Evolutionary conservation across 1,140 invertebrate genomes (phyloP), one percentile per base, ranked within the genome.

Genomic region (Choristoneura fumiferana): DNA sequence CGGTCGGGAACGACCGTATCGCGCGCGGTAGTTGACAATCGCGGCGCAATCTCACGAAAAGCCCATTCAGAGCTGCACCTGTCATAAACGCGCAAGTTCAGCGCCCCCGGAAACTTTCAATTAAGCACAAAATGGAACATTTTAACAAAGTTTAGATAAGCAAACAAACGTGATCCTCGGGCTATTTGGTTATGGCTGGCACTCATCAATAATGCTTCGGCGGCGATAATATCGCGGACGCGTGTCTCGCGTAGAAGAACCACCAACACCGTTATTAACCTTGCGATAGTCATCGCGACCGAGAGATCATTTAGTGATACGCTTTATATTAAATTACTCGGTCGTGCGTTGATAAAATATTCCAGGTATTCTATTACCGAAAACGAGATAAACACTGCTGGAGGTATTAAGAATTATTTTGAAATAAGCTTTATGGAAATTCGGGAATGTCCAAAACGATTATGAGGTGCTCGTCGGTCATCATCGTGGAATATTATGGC

Each of bases 291-390:
- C 72, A 88, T 88, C 85, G 70, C 73, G 56, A 71, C 74, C 67
- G 62, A 72, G 79, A 87, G 82, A 87, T 85, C 81, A 84, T 84
- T 85, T 84, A 85, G 81, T 85, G 84, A 88, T 88, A 88, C 81
- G 81, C 78, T 87, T 88, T 85, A 88, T 88, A 88, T 88, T 88
- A 88, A 88, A 88, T 88, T 88, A 88, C 85, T 84, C 77, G 82
- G 81, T 84, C 84, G 79, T 87, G 84, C 78, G 72, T 75, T 78
- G 82, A 81, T 87, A 84, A 85, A 84, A 84, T 84, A 81, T 85
- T 81, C 75, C 63, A 71, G 76, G 78, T 87, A 86, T 86, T 86
- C 83, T 85, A 86, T 88, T 88, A 88, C 85, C 77, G 69, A 82
- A 84, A 85, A 80, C 73, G 65, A 82, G 78, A 86, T 83, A 84